Percentiles rank a stretch among this genome's conserved stretches.
Evolutionary conservation across 2,888 invertebrate species (phyloP).

Genomic region (Eilema griseolum): DNA sequence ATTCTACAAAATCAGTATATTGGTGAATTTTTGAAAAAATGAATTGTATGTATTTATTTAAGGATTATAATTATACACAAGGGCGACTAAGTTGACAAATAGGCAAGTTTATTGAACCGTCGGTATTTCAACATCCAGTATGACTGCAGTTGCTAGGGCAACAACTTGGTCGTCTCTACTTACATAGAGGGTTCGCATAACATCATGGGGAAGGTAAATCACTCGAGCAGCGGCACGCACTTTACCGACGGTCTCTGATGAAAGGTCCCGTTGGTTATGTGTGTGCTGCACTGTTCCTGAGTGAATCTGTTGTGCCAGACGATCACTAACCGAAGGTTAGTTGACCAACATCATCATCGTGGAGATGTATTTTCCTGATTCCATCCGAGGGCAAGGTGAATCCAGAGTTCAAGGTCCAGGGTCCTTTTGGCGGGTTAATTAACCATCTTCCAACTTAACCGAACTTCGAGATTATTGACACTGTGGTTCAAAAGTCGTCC

Average conservation of each 20-base stretch:
- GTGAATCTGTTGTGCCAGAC: neutral
- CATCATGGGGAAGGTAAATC: neutral
- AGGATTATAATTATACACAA: neutral
- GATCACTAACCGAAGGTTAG: neutral
- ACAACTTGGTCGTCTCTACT: constrained; percentile 2
- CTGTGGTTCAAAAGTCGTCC: constrained; percentile 1
- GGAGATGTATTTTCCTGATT: too few species aligned
- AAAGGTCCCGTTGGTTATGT: neutral
- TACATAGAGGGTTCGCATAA: neutral
- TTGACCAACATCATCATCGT: neutral
- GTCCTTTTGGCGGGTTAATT: too few species aligned
- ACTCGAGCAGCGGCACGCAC: neutral
- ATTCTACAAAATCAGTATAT: neutral
- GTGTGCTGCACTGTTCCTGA: neutral
- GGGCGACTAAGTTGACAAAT: neutral
- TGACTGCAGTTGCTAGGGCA: neutral
- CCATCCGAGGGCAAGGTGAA: too few species aligned
- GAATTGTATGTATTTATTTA: neutral
- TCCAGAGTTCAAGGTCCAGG: too few species aligned
- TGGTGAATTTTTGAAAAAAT: neutral
- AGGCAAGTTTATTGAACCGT: neutral
- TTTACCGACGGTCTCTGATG: neutral
- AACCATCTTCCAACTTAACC: neutral
- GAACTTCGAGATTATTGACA: neutral
- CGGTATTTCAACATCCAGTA: neutral